A percentile compares a stretch with the other conserved stretches of the same genome.
Conservation (phyloP, 2,113 vertebrate species). For the Mastomys coucha region DNA sequence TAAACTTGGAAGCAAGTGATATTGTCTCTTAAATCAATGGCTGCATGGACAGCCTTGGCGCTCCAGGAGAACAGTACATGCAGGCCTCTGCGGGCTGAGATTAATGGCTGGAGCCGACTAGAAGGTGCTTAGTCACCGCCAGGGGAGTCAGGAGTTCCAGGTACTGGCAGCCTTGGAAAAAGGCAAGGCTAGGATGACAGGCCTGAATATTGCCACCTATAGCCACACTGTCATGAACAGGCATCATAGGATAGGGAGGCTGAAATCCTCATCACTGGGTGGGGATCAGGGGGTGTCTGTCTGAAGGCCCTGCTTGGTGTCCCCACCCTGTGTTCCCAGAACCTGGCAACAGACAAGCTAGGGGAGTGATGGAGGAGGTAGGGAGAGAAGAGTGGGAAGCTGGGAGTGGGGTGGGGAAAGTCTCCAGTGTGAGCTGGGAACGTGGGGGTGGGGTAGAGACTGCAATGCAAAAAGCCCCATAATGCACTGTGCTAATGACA, state of each 20-base stretch:
- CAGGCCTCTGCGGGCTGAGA: constrained; percentile 77
- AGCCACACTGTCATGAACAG: too few species aligned
- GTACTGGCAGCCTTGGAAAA: not conserved
- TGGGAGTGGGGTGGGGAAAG: not conserved
- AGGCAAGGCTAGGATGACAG: not conserved
- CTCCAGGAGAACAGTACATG: constrained; percentile 82
- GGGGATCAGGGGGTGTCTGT: too few species aligned
- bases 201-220: accelerated
- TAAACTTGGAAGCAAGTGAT: constrained; percentile 90
- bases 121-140: constrained; percentile 81
- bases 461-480: not conserved
- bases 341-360: not conserved
- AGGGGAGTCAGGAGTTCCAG: constrained; percentile 70
- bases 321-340: not conserved
- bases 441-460: not conserved
- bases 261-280: not conserved
- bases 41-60: constrained; percentile 80
- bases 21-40: constrained; percentile 90
- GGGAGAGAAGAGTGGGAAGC: not conserved
- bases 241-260: not conserved
- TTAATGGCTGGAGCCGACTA: constrained; percentile 80
- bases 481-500: not conserved
- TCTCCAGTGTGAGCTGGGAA: not conserved
- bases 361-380: not conserved
- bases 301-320: not conserved